Conservation (phyloP, 2,797 vertebrate species). For the Darevskia mixta region DNA sequence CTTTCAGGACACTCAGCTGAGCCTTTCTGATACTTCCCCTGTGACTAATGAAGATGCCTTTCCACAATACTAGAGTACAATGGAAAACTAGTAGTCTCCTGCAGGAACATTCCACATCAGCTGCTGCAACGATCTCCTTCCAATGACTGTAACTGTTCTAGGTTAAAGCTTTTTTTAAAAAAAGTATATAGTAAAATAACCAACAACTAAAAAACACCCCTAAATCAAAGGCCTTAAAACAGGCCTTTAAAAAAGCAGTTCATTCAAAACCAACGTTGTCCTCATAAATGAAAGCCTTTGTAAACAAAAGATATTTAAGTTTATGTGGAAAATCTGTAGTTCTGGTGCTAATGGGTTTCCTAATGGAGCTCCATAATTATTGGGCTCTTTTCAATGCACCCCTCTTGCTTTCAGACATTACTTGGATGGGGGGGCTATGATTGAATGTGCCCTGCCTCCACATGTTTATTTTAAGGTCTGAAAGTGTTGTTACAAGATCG, state of each 20-base stretch:
- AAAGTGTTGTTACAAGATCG: no score
- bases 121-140: conserved; percentile 46
- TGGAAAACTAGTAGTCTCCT: conserved; percentile 7
- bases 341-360: neutral
- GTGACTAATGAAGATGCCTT: neutral
- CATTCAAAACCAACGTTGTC: neutral
- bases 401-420: neutral
- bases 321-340: neutral
- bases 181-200: neutral
- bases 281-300: neutral
- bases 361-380: neutral
- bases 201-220: no score
- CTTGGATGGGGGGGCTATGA: no score
- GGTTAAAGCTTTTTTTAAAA: neutral
- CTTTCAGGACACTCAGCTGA: neutral
- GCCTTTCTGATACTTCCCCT: conserved; percentile 16
- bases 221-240: neutral
- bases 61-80: conserved; percentile 9
- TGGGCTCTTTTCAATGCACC: no score
- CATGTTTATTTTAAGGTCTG: no score
- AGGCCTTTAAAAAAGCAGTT: neutral
- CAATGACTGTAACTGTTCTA: conserved; percentile 37
- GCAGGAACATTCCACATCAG: conserved; percentile 31
- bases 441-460: no score
- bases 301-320: neutral